phyloP scores from a whole-genome alignment of 2,113 vertebrate species.

The Acrocephalus arundinaceus region DNA sequence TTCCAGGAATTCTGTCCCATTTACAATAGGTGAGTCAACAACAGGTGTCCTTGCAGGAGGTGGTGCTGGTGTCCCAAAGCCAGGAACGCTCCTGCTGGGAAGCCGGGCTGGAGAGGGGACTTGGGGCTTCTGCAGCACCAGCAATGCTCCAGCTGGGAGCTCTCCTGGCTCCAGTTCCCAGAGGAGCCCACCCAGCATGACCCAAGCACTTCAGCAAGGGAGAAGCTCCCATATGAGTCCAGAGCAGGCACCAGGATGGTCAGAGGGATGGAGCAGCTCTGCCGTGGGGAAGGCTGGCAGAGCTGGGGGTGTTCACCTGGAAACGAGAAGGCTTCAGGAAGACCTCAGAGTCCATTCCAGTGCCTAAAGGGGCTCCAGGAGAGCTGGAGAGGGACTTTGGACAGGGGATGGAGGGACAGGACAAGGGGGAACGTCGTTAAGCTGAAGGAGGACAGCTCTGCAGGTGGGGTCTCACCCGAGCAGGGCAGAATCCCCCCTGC shows the following conservation, averaged over 20 bases:
- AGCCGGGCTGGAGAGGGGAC: not conserved
- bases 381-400: not conserved
- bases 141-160: not conserved
- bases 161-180: not conserved
- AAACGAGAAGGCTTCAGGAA: rapidly evolving
- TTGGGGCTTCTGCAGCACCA: not conserved
- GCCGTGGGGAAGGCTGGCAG: not conserved
- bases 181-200: not conserved
- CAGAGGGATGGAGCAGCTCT: not conserved
- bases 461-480: not conserved
- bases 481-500: not conserved
- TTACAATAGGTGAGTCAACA: conserved; percentile 50
- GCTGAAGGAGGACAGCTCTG: not conserved
- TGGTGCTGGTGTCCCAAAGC: not conserved
- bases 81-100: not conserved
- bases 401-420: not conserved
- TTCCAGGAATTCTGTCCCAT: conserved; percentile 23
- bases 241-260: not conserved
- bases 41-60: conserved; percentile 22
- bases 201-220: not conserved
- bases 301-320: not conserved
- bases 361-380: not conserved
- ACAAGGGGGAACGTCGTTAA: not conserved
- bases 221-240: not conserved
- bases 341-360: not conserved